Evolutionary conservation across 2,888 invertebrate genomes (phyloP), one percentile per base, ranked within the genome.

Genomic region (Diarsia mendica): DNA sequence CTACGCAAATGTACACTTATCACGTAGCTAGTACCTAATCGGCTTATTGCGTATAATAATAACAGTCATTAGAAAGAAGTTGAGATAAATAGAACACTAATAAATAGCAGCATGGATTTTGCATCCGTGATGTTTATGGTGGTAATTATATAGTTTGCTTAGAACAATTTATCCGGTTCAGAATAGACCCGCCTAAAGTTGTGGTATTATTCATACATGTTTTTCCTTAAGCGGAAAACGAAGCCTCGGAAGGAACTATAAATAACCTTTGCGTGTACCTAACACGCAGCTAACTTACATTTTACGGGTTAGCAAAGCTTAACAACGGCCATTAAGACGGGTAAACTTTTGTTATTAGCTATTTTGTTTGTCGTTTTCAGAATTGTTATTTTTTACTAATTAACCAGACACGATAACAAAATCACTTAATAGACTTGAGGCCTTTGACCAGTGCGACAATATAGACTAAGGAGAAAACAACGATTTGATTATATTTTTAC

Each of bases 71-170:
- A 85, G 80, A 73, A 88, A 83, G 83, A 72, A 89, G 84, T 88
- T 66, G 72, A 81, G 73, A 80, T 87, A 90, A 84, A 84, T 84
- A 72, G 77, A 79, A 53, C 76, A 75, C 85, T 88, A 86, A 89
- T 88, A 86, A 89, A 88, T 89, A 86, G 71, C 82, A 72, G 81
- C 76, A 66, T 74, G 70, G 75, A 86, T 88, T 44, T 63, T 87
- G 82, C 80, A 87, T 85, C 77, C 79, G 85, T 67, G 67, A 86
- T 88, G 77, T 87, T 88, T 89, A 88, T 87, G 81, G 87, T 63
- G 60, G 80, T 75, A 89, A 91, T 92, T 90, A 91, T 77, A 84
- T 88, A 85, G 84, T 88, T 90, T 87, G 84, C 87, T 82, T 79
- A 70, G 65, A 82, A 83, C 70, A 67, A 79, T 79, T 82, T 83